Base-by-base conservation (phyloP, 2,888 invertebrate genomes). In the Cheilosia scutellata region DNA sequence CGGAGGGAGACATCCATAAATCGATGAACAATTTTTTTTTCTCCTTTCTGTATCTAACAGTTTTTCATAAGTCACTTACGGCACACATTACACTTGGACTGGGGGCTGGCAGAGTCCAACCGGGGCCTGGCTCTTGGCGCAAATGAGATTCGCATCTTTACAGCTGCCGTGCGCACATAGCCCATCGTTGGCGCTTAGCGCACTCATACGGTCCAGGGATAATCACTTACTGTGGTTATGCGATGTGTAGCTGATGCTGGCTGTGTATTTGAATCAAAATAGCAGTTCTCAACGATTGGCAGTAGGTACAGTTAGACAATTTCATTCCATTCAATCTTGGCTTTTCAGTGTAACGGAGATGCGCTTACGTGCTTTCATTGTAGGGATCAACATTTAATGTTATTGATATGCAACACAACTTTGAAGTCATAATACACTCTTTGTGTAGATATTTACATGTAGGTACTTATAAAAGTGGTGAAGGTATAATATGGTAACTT, bases 141-240 rank as follows among this genome's bases (percentile, higher is more conserved):
- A 86, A 82, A 86, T 82, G 82, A 82, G 76, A 82, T 86, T 82
- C 72, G 49, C 82, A 86, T 86, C 76, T 86, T 82, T 86, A 72
- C 72, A 82, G 82, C 76, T 86, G 80, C 80, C 29, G 80, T 53
- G 16, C 42, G 71, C 65, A 55, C 37, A 6, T 27, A 77, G 68
- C 40, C 37, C 70, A 75, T 62, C 63, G 76, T 80, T 76, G 76
- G 84, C 84, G 84, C 84, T 86, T 66, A 55, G 72, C 40, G 55
- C 70, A 77, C 53, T 77, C 68, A 82, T 37, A 37, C 37, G 71
- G 53, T 55, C 40, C 75, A 82, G 76, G 76, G 80, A 82, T 82
- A 86, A 86, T 86, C 86, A 82, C 76, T 86, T 86, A 76, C 63
- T 86, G 83, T 82, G 86, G 86, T 86, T 82, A 84, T 76, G 86